Conservation (phyloP, 2,888 invertebrate genomes). For the Cataglyphis albicans region DNA sequence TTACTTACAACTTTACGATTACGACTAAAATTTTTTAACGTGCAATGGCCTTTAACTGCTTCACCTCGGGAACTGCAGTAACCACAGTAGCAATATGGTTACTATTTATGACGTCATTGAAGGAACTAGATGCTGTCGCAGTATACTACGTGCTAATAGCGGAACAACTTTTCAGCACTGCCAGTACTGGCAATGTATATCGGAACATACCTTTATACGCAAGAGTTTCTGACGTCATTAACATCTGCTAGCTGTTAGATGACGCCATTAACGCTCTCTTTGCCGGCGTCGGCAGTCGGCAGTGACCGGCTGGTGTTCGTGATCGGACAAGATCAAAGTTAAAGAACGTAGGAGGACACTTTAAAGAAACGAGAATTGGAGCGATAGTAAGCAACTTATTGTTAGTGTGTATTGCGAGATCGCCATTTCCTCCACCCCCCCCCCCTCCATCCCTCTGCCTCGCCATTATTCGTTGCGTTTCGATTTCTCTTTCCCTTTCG, state of each 20-base stretch:
- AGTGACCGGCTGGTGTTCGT: conserved; percentile 81
- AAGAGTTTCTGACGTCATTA: not conserved
- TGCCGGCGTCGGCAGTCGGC: conserved; percentile 69
- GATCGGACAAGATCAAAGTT: conserved; percentile 73
- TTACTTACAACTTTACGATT: too few species aligned
- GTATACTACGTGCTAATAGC: too few species aligned
- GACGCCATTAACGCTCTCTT: conserved; percentile 27
- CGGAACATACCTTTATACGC: too few species aligned
- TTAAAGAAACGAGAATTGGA: conserved; percentile 17
- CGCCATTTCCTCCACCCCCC: not conserved
- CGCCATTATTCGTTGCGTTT: conserved; percentile 31
- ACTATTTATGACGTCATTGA: too few species aligned
- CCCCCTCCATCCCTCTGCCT: not conserved
- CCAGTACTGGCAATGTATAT: too few species aligned
- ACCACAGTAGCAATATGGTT: too few species aligned
- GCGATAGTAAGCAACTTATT: not conserved
- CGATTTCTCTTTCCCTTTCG: conserved; percentile 23
- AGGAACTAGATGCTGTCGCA: too few species aligned
- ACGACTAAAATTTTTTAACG: too few species aligned
- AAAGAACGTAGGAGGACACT: conserved; percentile 69
- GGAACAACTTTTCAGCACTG: too few species aligned
- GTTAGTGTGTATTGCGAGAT: not conserved
- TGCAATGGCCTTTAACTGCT: too few species aligned
- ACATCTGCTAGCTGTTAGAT: not conserved
- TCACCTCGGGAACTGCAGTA: too few species aligned